Conservation (phyloP, 2,113 vertebrate genomes). For the Vidua chalybeata region DNA sequence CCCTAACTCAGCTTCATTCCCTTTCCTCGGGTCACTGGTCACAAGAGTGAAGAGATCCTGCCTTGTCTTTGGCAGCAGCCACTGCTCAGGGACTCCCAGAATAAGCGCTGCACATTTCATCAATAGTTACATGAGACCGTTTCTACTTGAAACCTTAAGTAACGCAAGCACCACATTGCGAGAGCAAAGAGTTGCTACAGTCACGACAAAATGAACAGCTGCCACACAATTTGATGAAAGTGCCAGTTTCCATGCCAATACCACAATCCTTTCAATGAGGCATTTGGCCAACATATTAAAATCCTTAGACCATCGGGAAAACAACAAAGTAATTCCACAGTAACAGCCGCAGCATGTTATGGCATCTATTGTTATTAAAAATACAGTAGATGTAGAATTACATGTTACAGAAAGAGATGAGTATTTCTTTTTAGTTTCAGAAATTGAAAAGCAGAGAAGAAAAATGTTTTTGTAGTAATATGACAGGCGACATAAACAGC, state of each 20-base stretch:
- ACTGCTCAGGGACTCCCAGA: not conserved
- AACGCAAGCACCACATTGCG: not conserved
- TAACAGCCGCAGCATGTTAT: not conserved
- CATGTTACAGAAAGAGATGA: not conserved
- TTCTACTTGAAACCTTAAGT: not conserved
- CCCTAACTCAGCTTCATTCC: not conserved
- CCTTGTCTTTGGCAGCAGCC: not conserved
- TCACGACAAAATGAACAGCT: slow-evolving; percentile 19
- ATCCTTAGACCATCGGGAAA: not conserved
- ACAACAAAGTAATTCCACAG: not conserved
- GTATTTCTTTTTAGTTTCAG: not conserved
- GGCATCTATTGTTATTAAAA: not conserved
- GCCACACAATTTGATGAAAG: not conserved
- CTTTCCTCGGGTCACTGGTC: not conserved
- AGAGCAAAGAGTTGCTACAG: not conserved
- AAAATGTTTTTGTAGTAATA: not conserved
- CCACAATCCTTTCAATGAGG: not conserved
- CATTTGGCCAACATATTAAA: slow-evolving; percentile 4
- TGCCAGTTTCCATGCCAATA: slow-evolving; percentile 9
- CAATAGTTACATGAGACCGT: not conserved
- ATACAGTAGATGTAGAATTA: not conserved
- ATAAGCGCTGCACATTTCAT: not conserved
- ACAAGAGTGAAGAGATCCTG: not conserved
- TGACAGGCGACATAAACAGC: slow-evolving; percentile 34
- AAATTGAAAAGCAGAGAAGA: slow-evolving; percentile 9